Evolutionary conservation across 1,140 invertebrate species (phyloP), one percentile per base, ranked within the genome.

Genomic region (Orussus abietinus): DNA sequence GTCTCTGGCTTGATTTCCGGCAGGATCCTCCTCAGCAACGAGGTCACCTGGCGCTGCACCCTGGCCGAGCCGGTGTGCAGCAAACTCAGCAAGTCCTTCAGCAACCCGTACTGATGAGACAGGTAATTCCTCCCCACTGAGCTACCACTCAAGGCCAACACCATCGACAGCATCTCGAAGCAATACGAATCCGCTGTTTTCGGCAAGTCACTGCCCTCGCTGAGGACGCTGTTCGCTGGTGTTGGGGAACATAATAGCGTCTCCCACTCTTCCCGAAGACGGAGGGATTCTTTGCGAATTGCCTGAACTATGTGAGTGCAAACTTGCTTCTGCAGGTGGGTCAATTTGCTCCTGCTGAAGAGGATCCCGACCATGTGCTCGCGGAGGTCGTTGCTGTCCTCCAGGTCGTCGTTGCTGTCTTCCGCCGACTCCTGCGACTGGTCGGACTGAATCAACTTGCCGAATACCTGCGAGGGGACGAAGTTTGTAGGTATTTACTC

Each of bases 331-430:
- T 97, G 95, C 15, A 97, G 75, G 61, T 95, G 88, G 0, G 92
- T 96, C 1, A 98, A 74, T 67, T 96, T 96, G 59, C 89, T 93
- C 30, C 92, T 80, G 51, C 90, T 93, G 69, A 97, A 98, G 10
- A 98, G 74, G 51, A 98, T 97, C 35, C 93, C 93, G 12, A 97
- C 94, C 81, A 98, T 94, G 59, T 97, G 93, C 65, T 97, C 93
- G 12, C 92, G 83, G 0, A 98, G 74, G 68, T 97, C 92, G 42
- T 88, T 89, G 57, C 87, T 87, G 38, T 85, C 83, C 28, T 81
- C 80, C 11, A 77, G 56, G 47, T 80, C 77, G 41, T 80, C 75
- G 38, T 75, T 69, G 36, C 58, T 66, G 42, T 72, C 51, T 50
- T 76, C 67, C 19, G 63, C 49, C 40, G 59, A 42, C 75, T 63